phyloP scores from a whole-genome alignment of 1,140 invertebrate species.

The Pantala flavescens region DNA sequence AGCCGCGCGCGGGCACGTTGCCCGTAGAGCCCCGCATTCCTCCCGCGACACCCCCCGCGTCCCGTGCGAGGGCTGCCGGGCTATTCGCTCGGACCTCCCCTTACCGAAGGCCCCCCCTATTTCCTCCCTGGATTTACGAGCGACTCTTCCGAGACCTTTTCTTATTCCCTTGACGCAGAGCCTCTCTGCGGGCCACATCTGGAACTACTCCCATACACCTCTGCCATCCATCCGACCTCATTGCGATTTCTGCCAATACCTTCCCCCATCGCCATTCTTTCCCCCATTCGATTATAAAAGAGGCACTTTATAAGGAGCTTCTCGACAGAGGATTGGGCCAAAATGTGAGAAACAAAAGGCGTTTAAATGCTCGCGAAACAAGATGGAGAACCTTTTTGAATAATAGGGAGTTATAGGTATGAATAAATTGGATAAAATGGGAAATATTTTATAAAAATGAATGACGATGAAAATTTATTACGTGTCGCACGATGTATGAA shows the following conservation, averaged over 20 bases:
- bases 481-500: too few relatives aligned
- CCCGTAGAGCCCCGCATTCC: conserved; percentile 26
- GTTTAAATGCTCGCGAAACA: too few relatives aligned
- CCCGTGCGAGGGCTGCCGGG: conserved; percentile 11
- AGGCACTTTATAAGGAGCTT: neutral
- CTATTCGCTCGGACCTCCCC: neutral
- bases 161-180: conserved; percentile 25
- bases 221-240: conserved; percentile 1
- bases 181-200: conserved; percentile 18
- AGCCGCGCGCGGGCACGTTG: conserved; percentile 41
- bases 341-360: too few relatives aligned
- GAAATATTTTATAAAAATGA: too few relatives aligned
- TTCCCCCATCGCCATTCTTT: neutral
- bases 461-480: too few relatives aligned
- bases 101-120: neutral
- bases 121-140: neutral
- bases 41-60: conserved; percentile 23
- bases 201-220: conserved; percentile 15
- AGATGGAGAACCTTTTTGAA: too few relatives aligned
- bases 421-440: too few relatives aligned
- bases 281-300: neutral
- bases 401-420: too few relatives aligned
- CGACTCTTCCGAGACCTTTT: conserved; percentile 25
- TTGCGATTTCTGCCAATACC: neutral
- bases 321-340: too few relatives aligned